phyloP scores from a whole-genome alignment of 2,113 vertebrate species.

The Mungos mungo region DNA sequence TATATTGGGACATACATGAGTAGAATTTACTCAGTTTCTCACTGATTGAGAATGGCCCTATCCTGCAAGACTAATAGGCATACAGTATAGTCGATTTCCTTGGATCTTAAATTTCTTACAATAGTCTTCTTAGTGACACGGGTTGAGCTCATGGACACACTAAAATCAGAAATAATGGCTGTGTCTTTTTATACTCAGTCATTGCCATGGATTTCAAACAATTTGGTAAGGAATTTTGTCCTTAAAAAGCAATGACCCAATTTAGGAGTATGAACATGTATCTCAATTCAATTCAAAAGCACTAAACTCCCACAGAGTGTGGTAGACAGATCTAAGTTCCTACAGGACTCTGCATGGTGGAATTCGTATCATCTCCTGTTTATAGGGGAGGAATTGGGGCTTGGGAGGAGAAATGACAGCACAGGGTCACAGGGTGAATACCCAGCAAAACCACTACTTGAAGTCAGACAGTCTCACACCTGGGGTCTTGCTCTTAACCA shows the following conservation, averaged over 20 bases:
- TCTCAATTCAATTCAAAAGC: conserved; percentile 22
- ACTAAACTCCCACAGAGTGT: neutral
- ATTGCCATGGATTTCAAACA: neutral
- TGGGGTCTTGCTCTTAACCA: neutral
- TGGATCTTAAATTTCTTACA: neutral
- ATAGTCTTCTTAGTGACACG: neutral
- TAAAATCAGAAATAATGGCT: neutral
- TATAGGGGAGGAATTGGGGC: neutral
- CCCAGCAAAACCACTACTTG: neutral
- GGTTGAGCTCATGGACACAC: neutral
- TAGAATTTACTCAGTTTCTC: conserved; percentile 13
- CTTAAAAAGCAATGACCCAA: conserved; percentile 32
- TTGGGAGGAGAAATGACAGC: neutral
- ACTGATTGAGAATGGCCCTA: neutral
- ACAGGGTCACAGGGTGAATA: neutral
- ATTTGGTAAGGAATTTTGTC: conserved; percentile 24
- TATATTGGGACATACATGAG: neutral
- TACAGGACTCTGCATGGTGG: neutral
- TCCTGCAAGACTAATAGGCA: neutral
- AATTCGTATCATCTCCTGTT: neutral
- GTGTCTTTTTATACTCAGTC: neutral
- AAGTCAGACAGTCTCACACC: neutral
- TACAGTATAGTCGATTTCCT: neutral
- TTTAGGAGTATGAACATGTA: neutral
- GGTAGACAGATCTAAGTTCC: neutral